Evolutionary conservation across 2,888 invertebrate genomes (phyloP), one percentile per base, ranked within the genome.

Genomic region (Drosophila nigricruria): DNA sequence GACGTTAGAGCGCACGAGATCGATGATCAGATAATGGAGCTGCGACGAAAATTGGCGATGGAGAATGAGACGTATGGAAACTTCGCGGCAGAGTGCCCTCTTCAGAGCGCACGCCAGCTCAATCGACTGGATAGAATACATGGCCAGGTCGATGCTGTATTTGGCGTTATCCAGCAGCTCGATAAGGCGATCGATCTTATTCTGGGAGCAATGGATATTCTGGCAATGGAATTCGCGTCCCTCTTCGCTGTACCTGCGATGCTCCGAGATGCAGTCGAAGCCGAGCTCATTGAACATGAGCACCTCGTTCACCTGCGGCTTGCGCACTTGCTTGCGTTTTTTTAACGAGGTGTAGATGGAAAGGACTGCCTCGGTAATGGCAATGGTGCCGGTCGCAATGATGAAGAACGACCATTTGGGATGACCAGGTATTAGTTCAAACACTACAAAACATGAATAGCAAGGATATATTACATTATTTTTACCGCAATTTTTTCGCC

Each of bases 61-160:
- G 82, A 45, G 77, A 80, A 91, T 80, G 18, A 91, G 77, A 20
- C 91, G 89, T n/a, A 91, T 63, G 0, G 69, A 53, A 0, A 91
- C 73, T 23, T 85, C 82, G 5, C 90, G 84, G 16, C 71, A 52
- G 1, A 81, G 20, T 0, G 91, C 91, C 16, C 77, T 75, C 8
- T 67, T 27, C 3, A 91, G 49, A 5, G 85, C 83, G 4, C 59
- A 36, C 9, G 72, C 63, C 23, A 91, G 49, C n/a, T 89, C 80
- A 27, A 60, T 42, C n/a, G 86, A 87, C 5, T 79, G 82, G 47
- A 91, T 81, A 3, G 84, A 83, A 32, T 88, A 90, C 87, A 91
- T 90, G n/a, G 90, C 88, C 38, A 91, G 53, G 63, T 91, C 91
- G 32, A 91, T 90, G 16, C 86, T 81, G 62, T 86, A 81, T 43